phyloP scores from a whole-genome alignment of 2,113 vertebrate species.

The Ceratotherium simum region DNA sequence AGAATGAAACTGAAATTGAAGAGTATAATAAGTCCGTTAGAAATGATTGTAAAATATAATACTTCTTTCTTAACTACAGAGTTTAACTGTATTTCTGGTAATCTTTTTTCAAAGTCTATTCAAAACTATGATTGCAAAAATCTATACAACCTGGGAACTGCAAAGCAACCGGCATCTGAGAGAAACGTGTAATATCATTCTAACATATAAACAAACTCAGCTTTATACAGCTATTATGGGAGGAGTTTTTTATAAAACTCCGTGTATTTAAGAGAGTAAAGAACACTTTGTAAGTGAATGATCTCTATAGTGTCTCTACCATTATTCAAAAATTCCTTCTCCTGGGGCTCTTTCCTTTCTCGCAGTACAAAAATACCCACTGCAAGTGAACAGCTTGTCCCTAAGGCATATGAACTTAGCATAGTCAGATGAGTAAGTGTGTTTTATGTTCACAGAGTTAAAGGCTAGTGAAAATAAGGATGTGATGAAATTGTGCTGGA shows the following conservation, averaged over 20 bases:
- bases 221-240: neutral
- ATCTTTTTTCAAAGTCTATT: neutral
- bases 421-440: neutral
- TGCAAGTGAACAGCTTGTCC: slow-evolving; percentile 25
- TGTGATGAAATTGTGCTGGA: slow-evolving; percentile 14
- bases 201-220: neutral
- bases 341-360: neutral
- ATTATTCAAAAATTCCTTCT: slow-evolving; percentile 1
- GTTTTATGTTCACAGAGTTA: neutral
- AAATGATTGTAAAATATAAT: neutral
- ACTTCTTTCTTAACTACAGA: neutral
- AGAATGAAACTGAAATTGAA: neutral
- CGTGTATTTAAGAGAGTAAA: neutral
- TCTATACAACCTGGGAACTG: neutral
- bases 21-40: neutral
- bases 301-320: neutral
- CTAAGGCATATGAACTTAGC: slow-evolving; percentile 43
- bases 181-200: neutral
- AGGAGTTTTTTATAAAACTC: neutral
- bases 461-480: slow-evolving; percentile 46
- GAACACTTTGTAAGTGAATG: neutral
- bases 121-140: neutral
- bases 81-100: neutral
- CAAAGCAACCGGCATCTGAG: neutral
- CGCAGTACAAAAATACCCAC: neutral